Evolutionary conservation across 2,797 vertebrate genomes (phyloP), one percentile per base, ranked within the genome.

Genomic region (Anas acuta): DNA sequence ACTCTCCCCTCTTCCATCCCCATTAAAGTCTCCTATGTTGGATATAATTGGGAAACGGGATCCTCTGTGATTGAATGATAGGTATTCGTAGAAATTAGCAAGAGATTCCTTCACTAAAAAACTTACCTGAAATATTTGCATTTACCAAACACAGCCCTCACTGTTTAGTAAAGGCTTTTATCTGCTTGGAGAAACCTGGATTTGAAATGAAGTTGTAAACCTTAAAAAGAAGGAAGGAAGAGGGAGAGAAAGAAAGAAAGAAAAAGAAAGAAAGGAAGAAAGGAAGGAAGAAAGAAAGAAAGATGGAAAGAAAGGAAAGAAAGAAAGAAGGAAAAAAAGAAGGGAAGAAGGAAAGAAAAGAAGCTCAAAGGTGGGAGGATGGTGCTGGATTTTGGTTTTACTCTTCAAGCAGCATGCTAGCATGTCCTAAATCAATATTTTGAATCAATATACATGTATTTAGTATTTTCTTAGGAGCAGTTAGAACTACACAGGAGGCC

Each of bases 41-140:
- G 0, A 1, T 83, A 65, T 84, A 67, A 33, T 79, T 89, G 54
- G n/a, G 41, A 37, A 90, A 65, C 30, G 11, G 6, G 13, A 78
- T 92, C 65, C 58, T 84, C 51, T 87, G 87, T 13, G 16, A 9
- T 43, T 45, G 65, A 87, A 26, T 87, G 74, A 51, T 80, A 4
- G 2, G 47, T 75, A 87, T 94, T 87, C 69, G 32, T 23, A 66
- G 69, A 85, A 78, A 84, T 81, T 87, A 84, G 77, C 75, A 89
- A 60, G 77, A 53, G 77, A 53, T 84, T 84, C 45, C 87, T 90
- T 80, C n/a, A 75, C 41, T 35, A 56, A 57, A 78, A 87, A 67
- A 67, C 72, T 84, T 49, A 60, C 2, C 77, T 90, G 43, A 56
- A 64, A 60, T 64, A 43, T 84, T 94, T 54, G 51, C 35, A 12